These are phyloP conservation scores for Eleutherodactylus coqui DNA, from an alignment of 2,797 vertebrate genomes.

Conservation along the genomic window DNA sequence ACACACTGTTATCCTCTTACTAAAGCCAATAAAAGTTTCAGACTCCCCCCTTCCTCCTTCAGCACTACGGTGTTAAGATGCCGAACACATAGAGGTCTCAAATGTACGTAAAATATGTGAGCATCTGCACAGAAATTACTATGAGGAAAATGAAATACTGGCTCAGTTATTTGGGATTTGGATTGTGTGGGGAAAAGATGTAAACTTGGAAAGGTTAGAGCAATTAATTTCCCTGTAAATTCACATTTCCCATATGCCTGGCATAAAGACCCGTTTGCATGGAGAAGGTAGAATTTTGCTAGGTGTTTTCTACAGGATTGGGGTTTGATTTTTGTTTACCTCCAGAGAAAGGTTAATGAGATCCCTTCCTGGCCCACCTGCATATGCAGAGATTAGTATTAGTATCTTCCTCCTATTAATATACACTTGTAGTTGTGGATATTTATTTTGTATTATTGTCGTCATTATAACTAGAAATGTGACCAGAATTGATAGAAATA, in stretches of 20 bases:
- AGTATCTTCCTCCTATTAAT: constrained; percentile 10
- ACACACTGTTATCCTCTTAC: background rate
- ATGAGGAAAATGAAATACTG: constrained; percentile 9
- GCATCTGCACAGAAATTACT: background rate
- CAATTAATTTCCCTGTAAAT: constrained; percentile 43
- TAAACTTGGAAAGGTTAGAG: constrained; percentile 37
- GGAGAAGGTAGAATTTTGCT: background rate
- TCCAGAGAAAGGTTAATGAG: constrained; percentile 45
- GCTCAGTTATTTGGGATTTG: constrained; percentile 44
- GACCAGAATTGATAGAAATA: constrained; percentile 14
- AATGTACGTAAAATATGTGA: constrained; percentile 29
- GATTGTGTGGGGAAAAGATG: constrained; percentile 20
- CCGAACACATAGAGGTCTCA: background rate
- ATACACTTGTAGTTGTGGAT: background rate
- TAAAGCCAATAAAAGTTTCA: background rate
- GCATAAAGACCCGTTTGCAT: constrained; percentile 18
- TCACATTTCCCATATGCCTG: constrained; percentile 40
- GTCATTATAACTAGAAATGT: constrained; percentile 1
- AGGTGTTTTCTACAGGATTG: constrained; percentile 8
- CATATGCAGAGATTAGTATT: constrained; percentile 32
- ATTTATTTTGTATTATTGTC: background rate
- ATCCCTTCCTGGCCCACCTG: constrained; percentile 34
- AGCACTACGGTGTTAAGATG: background rate
- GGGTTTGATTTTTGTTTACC: constrained; percentile 44
- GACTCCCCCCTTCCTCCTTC: background rate